Evolutionary conservation across 2,797 vertebrate genomes (phyloP).

Genomic region (Cryptoblepharus egeriae): DNA sequence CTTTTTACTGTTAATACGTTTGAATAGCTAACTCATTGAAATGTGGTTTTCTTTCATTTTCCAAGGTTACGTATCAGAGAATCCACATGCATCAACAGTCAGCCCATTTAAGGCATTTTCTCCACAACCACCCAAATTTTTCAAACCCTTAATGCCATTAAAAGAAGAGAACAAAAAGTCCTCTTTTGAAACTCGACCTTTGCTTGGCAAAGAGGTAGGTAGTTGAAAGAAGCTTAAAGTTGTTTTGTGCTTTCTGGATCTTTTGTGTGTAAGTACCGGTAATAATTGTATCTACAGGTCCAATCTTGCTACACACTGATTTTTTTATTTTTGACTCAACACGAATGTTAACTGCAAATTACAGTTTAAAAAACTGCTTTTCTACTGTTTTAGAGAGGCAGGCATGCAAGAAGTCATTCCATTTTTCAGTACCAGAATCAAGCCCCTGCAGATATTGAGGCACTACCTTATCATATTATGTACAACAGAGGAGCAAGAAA

Average conservation of each 20-base stretch:
- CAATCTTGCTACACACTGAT: too few relatives aligned
- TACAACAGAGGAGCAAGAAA: too few relatives aligned
- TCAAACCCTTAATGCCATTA: conserved; percentile 94
- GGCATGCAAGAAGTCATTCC: too few relatives aligned
- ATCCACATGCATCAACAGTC: conserved; percentile 85
- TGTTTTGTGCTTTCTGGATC: not conserved
- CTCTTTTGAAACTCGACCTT: conserved; percentile 88
- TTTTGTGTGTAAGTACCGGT: not conserved
- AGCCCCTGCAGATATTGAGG: too few relatives aligned
- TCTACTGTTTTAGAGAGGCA: too few relatives aligned
- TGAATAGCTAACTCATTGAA: not conserved
- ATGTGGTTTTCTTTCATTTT: conserved; percentile 28
- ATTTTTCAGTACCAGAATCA: too few relatives aligned
- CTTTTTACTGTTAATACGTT: not conserved
- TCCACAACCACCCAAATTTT: conserved; percentile 95
- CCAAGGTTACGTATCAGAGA: conserved; percentile 84
- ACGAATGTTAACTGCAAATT: too few relatives aligned
- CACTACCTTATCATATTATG: too few relatives aligned
- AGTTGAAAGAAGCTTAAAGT: not conserved
- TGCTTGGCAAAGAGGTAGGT: conserved; percentile 93
- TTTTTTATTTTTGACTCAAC: too few relatives aligned
- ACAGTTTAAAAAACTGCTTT: too few relatives aligned
- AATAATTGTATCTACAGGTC: conserved; percentile 10
- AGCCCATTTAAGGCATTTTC: conserved; percentile 95
- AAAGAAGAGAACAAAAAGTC: conserved; percentile 92